These are phyloP conservation scores for Lathamus discolor DNA, from an alignment of 2,113 vertebrate species.

Conservation along the genomic window DNA sequence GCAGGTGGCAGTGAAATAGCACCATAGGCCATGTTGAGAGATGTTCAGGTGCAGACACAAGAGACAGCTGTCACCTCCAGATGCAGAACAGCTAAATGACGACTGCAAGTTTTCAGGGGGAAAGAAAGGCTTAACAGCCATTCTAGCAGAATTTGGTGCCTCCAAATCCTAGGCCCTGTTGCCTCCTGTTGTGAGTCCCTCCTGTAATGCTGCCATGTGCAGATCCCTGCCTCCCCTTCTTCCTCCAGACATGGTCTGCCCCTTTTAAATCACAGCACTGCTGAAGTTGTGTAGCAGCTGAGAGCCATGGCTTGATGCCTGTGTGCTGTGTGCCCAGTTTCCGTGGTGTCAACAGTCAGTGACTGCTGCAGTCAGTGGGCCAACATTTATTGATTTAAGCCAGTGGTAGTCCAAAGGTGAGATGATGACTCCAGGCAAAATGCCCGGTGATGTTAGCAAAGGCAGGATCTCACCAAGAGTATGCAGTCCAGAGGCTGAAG, in stretches of 20 bases:
- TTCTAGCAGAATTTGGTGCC: not conserved
- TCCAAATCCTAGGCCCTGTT: not conserved
- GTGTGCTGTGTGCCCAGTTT: not conserved
- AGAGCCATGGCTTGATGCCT: not conserved
- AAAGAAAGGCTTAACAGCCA: not conserved
- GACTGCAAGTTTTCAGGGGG: not conserved
- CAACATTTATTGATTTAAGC: not conserved
- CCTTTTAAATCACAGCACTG: not conserved
- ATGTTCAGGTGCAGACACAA: not conserved
- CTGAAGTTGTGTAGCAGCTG: not conserved
- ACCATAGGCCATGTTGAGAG: not conserved
- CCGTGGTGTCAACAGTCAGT: not conserved
- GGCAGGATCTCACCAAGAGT: not conserved
- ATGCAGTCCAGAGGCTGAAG: not conserved
- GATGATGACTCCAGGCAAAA: not conserved
- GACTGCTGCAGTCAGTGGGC: not conserved
- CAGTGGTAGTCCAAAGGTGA: not conserved
- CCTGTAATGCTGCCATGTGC: not conserved
- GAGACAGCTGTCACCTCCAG: not conserved
- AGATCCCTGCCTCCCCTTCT: not conserved
- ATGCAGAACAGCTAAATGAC: not conserved
- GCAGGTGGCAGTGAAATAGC: not conserved
- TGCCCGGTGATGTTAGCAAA: not conserved
- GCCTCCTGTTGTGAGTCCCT: not conserved
- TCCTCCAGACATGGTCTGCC: rapidly evolving